Percentiles rank a stretch among this genome's conserved stretches.
Evolutionary conservation across 2,888 invertebrate species (phyloP).

Genomic region (Pedicia rivosa): DNA sequence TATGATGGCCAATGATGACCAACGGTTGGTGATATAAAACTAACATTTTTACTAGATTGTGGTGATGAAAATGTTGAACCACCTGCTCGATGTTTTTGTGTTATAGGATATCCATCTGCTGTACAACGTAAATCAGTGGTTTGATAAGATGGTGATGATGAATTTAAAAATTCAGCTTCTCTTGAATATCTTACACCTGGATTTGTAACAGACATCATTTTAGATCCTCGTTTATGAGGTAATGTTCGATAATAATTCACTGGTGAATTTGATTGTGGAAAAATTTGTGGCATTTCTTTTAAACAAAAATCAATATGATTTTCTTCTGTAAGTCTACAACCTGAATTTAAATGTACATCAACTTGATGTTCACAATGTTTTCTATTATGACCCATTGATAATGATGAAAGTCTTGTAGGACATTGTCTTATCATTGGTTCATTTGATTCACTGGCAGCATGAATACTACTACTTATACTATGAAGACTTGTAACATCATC

Average conservation of each 20-base stretch:
- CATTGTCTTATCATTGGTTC: slow-evolving; percentile 27
- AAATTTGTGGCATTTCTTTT: slow-evolving; percentile 42
- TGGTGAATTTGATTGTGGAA: slow-evolving; percentile 27
- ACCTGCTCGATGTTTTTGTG: slow-evolving; percentile 34
- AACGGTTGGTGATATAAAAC: slow-evolving; percentile 20
- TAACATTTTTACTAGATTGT: slow-evolving; percentile 33
- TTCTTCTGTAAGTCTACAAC: slow-evolving; percentile 59
- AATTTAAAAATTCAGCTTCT: slow-evolving; percentile 47
- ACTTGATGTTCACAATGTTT: slow-evolving; percentile 43
- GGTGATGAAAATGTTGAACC: slow-evolving; percentile 45
- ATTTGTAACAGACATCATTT: slow-evolving; percentile 36
- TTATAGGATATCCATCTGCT: slow-evolving; percentile 60
- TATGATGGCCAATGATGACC: slow-evolving; percentile 36
- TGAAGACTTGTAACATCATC: slow-evolving; percentile 24
- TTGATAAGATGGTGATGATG: slow-evolving; percentile 32
- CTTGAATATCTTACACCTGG: slow-evolving; percentile 40
- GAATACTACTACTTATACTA: slow-evolving; percentile 17
- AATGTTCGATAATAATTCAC: slow-evolving; percentile 59
- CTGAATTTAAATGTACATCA: slow-evolving; percentile 57
- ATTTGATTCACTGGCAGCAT: slow-evolving; percentile 24
- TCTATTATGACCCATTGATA: slow-evolving; percentile 33
- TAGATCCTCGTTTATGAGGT: slow-evolving; percentile 50
- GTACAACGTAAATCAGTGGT: slow-evolving; percentile 51
- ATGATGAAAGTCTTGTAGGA: slow-evolving; percentile 28
- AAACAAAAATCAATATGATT: slow-evolving; percentile 64